Conservation (phyloP, 2,888 invertebrate species). For the Drosophila mimica region DNA sequence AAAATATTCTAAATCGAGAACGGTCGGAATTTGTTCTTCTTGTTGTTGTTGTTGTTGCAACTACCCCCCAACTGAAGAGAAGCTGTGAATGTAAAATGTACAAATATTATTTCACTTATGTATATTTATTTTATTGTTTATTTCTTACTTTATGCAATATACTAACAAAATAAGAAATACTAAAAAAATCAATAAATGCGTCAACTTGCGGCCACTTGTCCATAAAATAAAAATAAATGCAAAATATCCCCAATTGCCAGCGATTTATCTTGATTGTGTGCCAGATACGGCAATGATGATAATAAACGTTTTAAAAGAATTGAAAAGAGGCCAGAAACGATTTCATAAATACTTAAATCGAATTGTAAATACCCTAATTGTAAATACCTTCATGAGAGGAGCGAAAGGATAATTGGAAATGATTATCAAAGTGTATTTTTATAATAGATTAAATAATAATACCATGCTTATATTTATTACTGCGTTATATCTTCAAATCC, state of each 20-base stretch:
- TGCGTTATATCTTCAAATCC: not conserved
- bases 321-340: conserved; percentile 28
- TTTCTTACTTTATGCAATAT: conserved; percentile 10
- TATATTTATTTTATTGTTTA: conserved; percentile 33
- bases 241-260: conserved; percentile 69
- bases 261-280: conserved; percentile 75
- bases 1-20: conserved; percentile 42
- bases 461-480: not conserved
- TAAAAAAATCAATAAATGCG: conserved; percentile 76
- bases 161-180: conserved; percentile 36
- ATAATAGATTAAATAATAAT: not conserved
- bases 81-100: conserved; percentile 23
- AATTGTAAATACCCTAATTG: not conserved
- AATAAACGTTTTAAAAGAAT: conserved; percentile 72
- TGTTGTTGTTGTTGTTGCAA: not conserved
- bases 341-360: not conserved
- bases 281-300: conserved; percentile 56
- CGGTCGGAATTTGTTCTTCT: not conserved
- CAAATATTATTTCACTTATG: conserved; percentile 27
- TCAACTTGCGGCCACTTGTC: conserved; percentile 61
- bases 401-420: not conserved
- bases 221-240: conserved; percentile 70
- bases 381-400: not conserved
- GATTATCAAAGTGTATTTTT: not conserved
- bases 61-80: conserved; percentile 30